Base-by-base conservation (phyloP, 64 coral and sea anemone genomes). In the Trachythela sp. region DNA sequence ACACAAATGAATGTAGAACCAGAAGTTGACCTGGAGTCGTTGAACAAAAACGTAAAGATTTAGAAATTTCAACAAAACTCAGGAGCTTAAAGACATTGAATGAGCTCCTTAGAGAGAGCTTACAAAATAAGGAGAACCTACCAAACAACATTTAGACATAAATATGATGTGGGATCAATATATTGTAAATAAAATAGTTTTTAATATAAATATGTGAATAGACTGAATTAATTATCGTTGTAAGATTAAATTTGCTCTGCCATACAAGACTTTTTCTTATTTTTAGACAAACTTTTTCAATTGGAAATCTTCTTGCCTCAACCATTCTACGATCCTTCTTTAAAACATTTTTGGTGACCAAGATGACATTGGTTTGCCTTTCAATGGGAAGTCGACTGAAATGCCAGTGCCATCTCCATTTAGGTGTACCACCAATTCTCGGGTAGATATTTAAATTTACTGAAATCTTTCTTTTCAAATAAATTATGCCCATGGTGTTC, bases 191-290 rank as follows among this genome's bases (percentile, higher is more conserved):
- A 27, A 77, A 35, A 32, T 6, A 2, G 7, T 5, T 77, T 6
- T 14, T 14, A 35, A 27, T 32, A 34, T 77, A 77, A 77, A 32
- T 70, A 26, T 70, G 9, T 26, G 8, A 70, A 7, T 26, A 32
- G 30, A n/a, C n/a, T n/a, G n/a, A n/a, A n/a, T n/a, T n/a, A n/a
- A 35, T 32, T 34, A 35, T 77, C 30, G 36, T 35, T 35, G 26
- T 77, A 38, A 77, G 9, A 35, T 77, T 77, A 77, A 77, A 77
- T 77, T 32, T 77, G 71, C 29, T 77, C 71, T 35, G 71, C 71
- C 2, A 34, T 77, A 18, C 71, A 77, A 77, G 71, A 77, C 71
- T 77, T 77, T 4, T 31, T 33, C 3, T 77, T 31, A 77, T 15
- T 3, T 4, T 33, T 38, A 77, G 3, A 38, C 71, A 77, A 31